These are phyloP conservation scores for Akabosia matsudoensis DNA, from an alignment of 1,140 invertebrate species.

Conservation along the genomic window DNA sequence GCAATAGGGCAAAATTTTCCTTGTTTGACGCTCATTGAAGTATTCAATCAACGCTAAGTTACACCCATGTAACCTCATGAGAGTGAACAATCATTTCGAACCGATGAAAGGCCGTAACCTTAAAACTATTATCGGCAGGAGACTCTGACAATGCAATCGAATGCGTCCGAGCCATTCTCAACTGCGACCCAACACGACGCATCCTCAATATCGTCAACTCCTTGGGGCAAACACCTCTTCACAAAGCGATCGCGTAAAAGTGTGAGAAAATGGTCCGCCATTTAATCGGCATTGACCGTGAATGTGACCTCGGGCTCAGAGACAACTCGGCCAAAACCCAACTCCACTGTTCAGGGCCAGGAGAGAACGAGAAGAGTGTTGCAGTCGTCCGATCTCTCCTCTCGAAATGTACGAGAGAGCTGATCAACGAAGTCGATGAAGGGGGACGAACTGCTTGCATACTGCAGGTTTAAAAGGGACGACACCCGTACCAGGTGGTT, in stretches of 20 bases:
- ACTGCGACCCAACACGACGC: not conserved
- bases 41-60: too few species aligned
- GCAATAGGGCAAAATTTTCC: too few species aligned
- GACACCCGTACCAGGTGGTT: not conserved
- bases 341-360: conserved; percentile 5
- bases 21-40: too few species aligned
- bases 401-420: not conserved
- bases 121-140: not conserved
- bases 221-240: not conserved
- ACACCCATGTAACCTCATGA: too few species aligned
- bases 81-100: too few species aligned
- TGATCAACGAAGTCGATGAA: conserved; percentile 10
- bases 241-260: conserved; percentile 8
- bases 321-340: not conserved
- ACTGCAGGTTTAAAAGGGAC: conserved; percentile 3
- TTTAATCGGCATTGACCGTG: not conserved
- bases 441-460: conserved; percentile 1
- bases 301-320: not conserved
- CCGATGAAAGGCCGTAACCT: too few species aligned
- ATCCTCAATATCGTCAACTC: not conserved
- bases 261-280: conserved; percentile 4
- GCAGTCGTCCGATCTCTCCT: not conserved
- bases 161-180: not conserved
- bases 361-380: conserved; percentile 4
- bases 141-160: conserved; percentile 5